Evolutionary conservation across 2,797 vertebrate genomes (phyloP).

Genomic region (Pygocentrus nattereri): DNA sequence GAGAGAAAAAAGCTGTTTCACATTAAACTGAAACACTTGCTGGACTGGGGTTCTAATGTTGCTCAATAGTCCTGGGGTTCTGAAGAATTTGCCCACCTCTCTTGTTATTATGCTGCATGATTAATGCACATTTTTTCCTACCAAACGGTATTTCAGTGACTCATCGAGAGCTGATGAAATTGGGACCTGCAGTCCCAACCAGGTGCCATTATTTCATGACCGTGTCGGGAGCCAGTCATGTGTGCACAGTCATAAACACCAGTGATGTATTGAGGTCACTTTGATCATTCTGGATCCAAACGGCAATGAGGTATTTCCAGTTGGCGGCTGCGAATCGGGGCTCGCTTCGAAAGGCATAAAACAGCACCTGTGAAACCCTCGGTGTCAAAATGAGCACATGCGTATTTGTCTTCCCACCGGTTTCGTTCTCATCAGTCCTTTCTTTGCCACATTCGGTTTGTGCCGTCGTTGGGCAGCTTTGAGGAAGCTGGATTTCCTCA

Average conservation of each 20-base stretch:
- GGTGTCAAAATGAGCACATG: conserved; percentile 65
- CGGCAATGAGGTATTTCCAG: conserved; percentile 53
- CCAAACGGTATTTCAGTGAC: conserved; percentile 18
- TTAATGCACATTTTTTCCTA: not conserved
- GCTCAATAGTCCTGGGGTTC: not conserved
- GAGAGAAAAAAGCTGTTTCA: no score
- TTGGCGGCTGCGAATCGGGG: conserved; percentile 59
- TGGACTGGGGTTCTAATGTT: no score
- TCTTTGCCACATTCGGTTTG: conserved; percentile 66
- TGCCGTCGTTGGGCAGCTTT: conserved; percentile 79
- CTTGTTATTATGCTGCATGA: conserved; percentile 2
- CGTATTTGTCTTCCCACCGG: conserved; percentile 65
- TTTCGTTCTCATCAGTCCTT: conserved; percentile 64
- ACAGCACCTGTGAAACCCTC: conserved; percentile 60
- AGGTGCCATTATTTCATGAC: conserved; percentile 26
- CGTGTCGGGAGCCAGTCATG: not conserved
- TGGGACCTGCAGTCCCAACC: not conserved
- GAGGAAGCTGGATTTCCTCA: conserved; percentile 82
- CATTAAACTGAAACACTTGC: not conserved
- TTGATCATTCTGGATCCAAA: not conserved
- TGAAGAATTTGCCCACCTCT: not conserved
- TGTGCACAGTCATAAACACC: conserved; percentile 6
- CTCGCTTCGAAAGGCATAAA: conserved; percentile 60
- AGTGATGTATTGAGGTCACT: conserved; percentile 36
- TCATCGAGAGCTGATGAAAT: conserved; percentile 24